phyloP scores from a whole-genome alignment of 2,888 invertebrate genomes.

The Anthophora plumipes region DNA sequence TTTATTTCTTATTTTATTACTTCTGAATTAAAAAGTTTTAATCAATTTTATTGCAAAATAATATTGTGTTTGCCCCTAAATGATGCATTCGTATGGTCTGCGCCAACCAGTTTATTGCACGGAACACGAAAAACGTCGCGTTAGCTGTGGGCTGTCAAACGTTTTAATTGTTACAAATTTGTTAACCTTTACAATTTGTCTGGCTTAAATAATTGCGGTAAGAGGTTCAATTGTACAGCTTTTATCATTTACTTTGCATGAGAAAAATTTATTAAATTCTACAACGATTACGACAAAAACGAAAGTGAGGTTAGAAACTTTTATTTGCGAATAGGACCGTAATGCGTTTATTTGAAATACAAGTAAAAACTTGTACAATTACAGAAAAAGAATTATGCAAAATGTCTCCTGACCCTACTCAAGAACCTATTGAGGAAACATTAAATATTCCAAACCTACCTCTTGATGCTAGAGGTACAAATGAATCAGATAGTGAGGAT shows the following conservation, averaged over 20 bases:
- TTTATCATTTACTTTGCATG: not conserved
- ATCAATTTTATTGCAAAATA: not conserved
- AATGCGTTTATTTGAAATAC: constrained; percentile 8
- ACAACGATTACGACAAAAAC: not conserved
- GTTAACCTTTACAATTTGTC: constrained; percentile 1
- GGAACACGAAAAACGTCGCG: not conserved
- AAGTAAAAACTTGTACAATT: not conserved
- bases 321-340: not conserved
- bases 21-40: not conserved
- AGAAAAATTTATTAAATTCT: not conserved
- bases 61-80: not conserved
- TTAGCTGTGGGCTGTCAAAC: constrained; percentile 62
- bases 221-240: not conserved
- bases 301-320: constrained; percentile 33
- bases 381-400: constrained; percentile 44
- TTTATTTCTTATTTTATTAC: too few species aligned
- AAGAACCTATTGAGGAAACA: constrained; percentile 78
- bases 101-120: not conserved
- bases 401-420: constrained; percentile 81
- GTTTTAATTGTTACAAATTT: not conserved
- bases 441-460: constrained; percentile 73
- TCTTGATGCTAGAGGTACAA: constrained; percentile 66
- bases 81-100: not conserved
- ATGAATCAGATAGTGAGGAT: constrained; percentile 80
- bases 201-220: not conserved